Evolutionary conservation across 2,888 invertebrate species (phyloP), one percentile per base, ranked within the genome.

Genomic region (Aspidiotus rigidus): DNA sequence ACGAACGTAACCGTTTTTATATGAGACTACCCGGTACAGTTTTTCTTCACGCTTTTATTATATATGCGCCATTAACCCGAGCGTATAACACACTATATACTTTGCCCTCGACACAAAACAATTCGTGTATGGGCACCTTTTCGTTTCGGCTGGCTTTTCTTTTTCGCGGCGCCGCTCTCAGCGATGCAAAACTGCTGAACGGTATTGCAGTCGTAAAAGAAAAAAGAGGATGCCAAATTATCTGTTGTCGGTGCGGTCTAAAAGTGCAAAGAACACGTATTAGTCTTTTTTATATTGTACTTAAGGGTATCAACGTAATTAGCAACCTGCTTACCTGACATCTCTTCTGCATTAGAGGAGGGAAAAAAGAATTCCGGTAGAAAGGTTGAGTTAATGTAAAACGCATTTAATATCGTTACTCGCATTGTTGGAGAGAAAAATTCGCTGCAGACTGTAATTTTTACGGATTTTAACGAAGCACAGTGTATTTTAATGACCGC

Each of bases 251-350:
- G n/a, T 49, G n/a, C n/a, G 49, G 10, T 49, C 11, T 1, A 49
- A 49, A n/a, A 49, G 49, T n/a, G 49, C 49, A 49, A 11, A 28
- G 28, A 28, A 49, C 17, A 16, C 16, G 16, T 10, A 56, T 56
- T 56, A 56, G 13, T 56, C n/a, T 11, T 56, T n/a, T 56, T 56
- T 56, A 56, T 56, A 53, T 53, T 11, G 53, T 11, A 56, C n/a
- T 56, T 56, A 16, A 13, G 10, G 56, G 56, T 56, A 17, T 49
- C n/a, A 49, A 49, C 49, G 49, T n/a, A 49, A 49, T 49, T 49
- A 49, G 49, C 49, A 49, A n/a, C 49, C 49, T 49, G n/a, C 49
- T 49, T n/a, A 49, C 49, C 49, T 49, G 49, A 49, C 49, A n/a
- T 13, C 49, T 49, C 49, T 49, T 49, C 49, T 49, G 49, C 49